Evolutionary conservation across 1,140 invertebrate genomes (phyloP).

Genomic region (Drosophila pruinosa): DNA sequence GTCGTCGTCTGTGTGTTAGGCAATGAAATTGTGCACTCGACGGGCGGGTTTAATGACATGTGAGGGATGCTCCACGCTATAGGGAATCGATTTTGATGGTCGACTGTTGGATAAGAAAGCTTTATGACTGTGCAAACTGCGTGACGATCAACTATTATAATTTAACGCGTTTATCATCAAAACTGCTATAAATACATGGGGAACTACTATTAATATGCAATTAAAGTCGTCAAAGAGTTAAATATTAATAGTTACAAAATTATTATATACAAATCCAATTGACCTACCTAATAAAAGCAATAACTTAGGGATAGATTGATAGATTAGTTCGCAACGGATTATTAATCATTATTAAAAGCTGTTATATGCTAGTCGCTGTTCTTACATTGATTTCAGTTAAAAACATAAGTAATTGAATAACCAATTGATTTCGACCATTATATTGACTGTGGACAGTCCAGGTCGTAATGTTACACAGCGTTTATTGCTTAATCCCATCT

Average conservation of each 20-base stretch:
- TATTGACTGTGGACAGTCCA: not conserved
- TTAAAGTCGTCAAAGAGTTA: too few species aligned
- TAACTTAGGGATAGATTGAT: too few species aligned
- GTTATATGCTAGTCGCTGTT: too few species aligned
- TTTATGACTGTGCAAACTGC: not conserved
- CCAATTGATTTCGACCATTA: not conserved
- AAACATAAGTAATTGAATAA: not conserved
- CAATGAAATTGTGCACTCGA: constrained; percentile 34
- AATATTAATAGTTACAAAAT: too few species aligned
- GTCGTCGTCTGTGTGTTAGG: constrained; percentile 27
- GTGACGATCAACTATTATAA: not conserved
- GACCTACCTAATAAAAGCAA: too few species aligned
- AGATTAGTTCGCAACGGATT: too few species aligned
- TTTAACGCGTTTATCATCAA: too few species aligned
- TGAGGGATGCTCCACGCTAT: constrained; percentile 5
- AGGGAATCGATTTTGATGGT: constrained; percentile 1
- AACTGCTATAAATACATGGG: too few species aligned
- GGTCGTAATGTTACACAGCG: not conserved
- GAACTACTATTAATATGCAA: too few species aligned
- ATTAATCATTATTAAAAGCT: too few species aligned
- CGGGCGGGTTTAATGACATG: constrained; percentile 50
- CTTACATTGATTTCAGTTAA: too few species aligned
- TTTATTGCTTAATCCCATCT: constrained; percentile 46
- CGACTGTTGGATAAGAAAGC: not conserved
- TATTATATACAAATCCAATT: too few species aligned